Conservation (phyloP, 2,888 invertebrate genomes). For the Shargacucullia verbasci region DNA sequence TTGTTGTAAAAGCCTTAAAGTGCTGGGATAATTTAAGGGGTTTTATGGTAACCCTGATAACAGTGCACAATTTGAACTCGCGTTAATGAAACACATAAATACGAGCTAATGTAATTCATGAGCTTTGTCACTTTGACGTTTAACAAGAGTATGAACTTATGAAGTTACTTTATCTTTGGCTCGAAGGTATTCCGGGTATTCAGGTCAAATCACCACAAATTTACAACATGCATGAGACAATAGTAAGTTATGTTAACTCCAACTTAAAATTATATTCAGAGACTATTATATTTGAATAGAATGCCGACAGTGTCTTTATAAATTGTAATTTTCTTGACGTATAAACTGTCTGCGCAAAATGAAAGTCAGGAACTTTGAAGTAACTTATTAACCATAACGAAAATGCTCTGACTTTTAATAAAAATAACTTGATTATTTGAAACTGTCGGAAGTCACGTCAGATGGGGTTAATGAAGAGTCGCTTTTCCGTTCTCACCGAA, state of each 20-base stretch:
- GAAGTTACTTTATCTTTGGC: slow-evolving; percentile 12
- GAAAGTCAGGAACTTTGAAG: too few species aligned
- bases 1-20: slow-evolving; percentile 43
- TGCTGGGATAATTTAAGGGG: slow-evolving; percentile 32
- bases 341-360: too few species aligned
- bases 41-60: slow-evolving; percentile 37
- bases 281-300: slow-evolving; percentile 23
- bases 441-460: not conserved
- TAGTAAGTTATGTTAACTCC: slow-evolving; percentile 28
- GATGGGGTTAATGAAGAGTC: too few species aligned
- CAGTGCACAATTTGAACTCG: slow-evolving; percentile 23
- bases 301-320: slow-evolving; percentile 26
- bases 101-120: slow-evolving; percentile 9
- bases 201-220: slow-evolving; percentile 45
- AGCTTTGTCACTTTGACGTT: slow-evolving; percentile 20
- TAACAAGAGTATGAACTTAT: slow-evolving; percentile 2
- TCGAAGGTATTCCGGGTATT: slow-evolving; percentile 39
- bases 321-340: slow-evolving; percentile 24
- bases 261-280: slow-evolving; percentile 15
- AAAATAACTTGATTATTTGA: not conserved
- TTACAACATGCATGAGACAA: slow-evolving; percentile 40
- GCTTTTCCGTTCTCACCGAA: not conserved
- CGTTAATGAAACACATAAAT: slow-evolving; percentile 28
- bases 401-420: too few species aligned
- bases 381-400: too few species aligned